Conservation (phyloP, 35 echinoderm and acorn worm genomes). For the Lytechinus variegatus region DNA sequence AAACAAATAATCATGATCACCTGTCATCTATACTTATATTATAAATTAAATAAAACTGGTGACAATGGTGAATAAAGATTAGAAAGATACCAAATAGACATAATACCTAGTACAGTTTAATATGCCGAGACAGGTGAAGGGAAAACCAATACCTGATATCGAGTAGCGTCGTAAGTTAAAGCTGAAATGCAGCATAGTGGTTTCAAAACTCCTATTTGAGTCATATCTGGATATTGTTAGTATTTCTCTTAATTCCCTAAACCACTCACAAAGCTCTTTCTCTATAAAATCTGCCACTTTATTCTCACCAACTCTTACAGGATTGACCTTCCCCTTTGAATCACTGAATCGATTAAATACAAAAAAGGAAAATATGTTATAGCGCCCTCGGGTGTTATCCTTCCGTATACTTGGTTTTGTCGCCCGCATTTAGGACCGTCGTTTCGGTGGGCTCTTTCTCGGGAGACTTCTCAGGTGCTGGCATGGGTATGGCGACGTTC, state of each 20-base stretch:
- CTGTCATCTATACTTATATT: not conserved
- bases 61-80: not conserved
- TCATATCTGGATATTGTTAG: too few species aligned
- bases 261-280: not conserved
- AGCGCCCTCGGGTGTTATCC: not conserved
- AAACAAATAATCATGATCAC: not conserved
- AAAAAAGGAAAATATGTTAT: not conserved
- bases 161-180: not conserved
- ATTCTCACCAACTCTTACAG: not conserved
- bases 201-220: too few species aligned
- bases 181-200: not conserved
- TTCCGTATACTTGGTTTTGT: conserved; percentile 23
- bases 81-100: not conserved
- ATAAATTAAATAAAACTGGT: conserved; percentile 8
- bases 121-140: not conserved
- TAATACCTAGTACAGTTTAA: not conserved
- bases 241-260: not conserved
- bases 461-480: conserved; percentile 57
- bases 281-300: not conserved
- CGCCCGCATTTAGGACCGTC: conserved; percentile 74
- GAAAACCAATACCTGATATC: not conserved
- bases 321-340: not conserved
- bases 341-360: not conserved
- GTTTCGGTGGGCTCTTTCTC: conserved; percentile 64
- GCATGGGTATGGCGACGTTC: conserved; percentile 69